A percentile compares a stretch with the other conserved stretches of the same genome.
phyloP scores from a whole-genome alignment of 2,113 vertebrate genomes.

The Antechinus flavipes region DNA sequence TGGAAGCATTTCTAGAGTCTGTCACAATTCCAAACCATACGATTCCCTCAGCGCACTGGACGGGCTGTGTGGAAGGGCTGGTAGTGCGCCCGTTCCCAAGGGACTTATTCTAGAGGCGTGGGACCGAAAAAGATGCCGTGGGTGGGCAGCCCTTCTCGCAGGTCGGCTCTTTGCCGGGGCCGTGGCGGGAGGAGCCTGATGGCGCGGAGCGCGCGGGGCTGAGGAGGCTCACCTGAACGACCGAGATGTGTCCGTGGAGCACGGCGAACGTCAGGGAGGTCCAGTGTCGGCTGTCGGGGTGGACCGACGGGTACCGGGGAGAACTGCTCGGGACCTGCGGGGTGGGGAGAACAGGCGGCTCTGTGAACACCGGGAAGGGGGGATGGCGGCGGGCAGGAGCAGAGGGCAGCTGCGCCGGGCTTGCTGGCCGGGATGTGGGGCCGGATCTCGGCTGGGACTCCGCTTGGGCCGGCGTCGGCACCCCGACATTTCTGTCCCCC shows the following conservation, averaged over 20 bases:
- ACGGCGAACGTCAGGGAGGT: constrained; percentile 95
- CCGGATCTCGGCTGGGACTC: neutral
- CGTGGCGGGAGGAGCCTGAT: neutral
- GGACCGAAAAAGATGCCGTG: neutral
- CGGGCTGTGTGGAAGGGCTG: neutral
- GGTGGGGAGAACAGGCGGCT: constrained; percentile 62
- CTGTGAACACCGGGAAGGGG: neutral
- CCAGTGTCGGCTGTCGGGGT: constrained; percentile 98
- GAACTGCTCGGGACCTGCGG: constrained; percentile 92
- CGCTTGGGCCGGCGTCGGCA: neutral
- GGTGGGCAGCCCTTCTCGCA: neutral
- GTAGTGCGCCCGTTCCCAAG: neutral
- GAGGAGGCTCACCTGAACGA: constrained; percentile 92
- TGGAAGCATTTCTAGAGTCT: neutral
- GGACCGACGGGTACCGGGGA: constrained; percentile 92
- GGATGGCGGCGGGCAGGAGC: neutral
- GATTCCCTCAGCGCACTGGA: neutral
- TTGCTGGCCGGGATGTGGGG: neutral
- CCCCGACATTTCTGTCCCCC: neutral
- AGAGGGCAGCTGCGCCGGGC: neutral
- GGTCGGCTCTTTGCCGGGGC: neutral
- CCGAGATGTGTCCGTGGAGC: constrained; percentile 96
- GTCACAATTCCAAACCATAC: neutral
- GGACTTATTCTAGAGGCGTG: neutral
- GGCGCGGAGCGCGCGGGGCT: rapidly evolving